These are phyloP conservation scores for Oryctes rhinoceros DNA, from an alignment of 1,140 invertebrate species.

Conservation along the genomic window DNA sequence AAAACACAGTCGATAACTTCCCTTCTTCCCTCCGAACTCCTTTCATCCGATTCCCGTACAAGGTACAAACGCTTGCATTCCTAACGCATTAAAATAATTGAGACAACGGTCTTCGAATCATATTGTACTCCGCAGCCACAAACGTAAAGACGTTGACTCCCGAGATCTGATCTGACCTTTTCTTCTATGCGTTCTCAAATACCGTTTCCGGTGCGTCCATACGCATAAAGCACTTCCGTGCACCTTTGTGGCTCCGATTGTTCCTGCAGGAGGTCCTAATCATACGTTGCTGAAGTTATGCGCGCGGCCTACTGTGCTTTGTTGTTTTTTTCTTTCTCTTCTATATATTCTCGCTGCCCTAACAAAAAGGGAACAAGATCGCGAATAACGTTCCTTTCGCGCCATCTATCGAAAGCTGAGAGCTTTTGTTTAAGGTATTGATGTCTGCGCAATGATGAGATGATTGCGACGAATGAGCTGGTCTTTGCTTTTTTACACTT, in stretches of 20 bases:
- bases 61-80: no score
- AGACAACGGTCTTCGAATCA: slow-evolving; percentile 25
- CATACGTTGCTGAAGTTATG: slow-evolving; percentile 4
- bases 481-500: not conserved
- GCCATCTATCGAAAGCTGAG: not conserved
- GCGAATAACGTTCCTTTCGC: no score
- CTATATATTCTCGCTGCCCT: not conserved
- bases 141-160: not conserved
- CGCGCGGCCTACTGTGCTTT: not conserved
- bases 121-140: slow-evolving; percentile 11
- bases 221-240: slow-evolving; percentile 20
- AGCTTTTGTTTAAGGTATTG: slow-evolving; percentile 4
- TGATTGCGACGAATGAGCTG: not conserved
- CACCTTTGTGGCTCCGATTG: slow-evolving; percentile 28
- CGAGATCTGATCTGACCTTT: slow-evolving; percentile 22
- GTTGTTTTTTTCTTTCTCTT: not conserved
- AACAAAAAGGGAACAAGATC: not conserved
- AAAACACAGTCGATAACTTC: no score
- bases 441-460: not conserved
- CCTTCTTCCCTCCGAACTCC: no score
- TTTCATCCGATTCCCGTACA: no score
- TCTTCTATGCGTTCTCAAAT: not conserved
- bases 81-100: slow-evolving; percentile 23
- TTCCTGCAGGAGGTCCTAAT: slow-evolving; percentile 34
- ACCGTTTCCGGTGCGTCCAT: slow-evolving; percentile 2